Evolutionary conservation across 2,113 vertebrate genomes (phyloP).

Genomic region (Columbina picui): DNA sequence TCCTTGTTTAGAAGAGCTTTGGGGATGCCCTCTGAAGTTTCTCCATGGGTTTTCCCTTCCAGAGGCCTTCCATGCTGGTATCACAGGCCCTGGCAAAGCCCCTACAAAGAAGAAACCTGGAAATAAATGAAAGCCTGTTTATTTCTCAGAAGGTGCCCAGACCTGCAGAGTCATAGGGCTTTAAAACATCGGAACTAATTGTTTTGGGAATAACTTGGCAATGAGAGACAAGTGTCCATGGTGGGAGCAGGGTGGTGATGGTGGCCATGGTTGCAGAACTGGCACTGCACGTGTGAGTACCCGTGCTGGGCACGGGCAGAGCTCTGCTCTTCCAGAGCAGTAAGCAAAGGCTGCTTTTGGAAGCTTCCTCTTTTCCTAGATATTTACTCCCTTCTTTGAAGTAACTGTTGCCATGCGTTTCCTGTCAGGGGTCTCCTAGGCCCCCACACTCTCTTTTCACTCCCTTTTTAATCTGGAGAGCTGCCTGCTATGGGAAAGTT

Average conservation of each 20-base stretch:
- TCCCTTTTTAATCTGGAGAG: not conserved
- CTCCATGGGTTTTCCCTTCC: not conserved
- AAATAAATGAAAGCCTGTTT: not conserved
- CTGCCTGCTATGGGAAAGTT: constrained; percentile 18
- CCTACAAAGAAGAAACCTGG: not conserved
- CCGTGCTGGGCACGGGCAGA: not conserved
- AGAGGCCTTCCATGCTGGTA: not conserved
- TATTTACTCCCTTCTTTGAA: constrained; percentile 8
- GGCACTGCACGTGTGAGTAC: accelerated
- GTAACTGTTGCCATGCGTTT: not conserved
- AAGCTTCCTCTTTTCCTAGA: not conserved
- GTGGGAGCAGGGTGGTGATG: not conserved
- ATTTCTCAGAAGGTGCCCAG: not conserved
- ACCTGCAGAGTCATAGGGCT: not conserved
- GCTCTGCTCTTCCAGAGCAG: not conserved
- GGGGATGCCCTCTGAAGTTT: not conserved
- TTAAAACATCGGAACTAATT: not conserved
- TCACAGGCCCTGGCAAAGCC: not conserved
- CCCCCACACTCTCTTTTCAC: not conserved
- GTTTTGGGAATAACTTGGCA: not conserved
- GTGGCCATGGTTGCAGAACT: accelerated
- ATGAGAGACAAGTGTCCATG: accelerated
- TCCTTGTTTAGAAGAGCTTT: not conserved
- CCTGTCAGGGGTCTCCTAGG: not conserved
- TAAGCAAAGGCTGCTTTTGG: not conserved